A percentile compares a stretch with the other conserved stretches of the same genome.
These are phyloP conservation scores for Anticlea derivata DNA, from an alignment of 2,888 invertebrate species.

Conservation along the genomic window DNA sequence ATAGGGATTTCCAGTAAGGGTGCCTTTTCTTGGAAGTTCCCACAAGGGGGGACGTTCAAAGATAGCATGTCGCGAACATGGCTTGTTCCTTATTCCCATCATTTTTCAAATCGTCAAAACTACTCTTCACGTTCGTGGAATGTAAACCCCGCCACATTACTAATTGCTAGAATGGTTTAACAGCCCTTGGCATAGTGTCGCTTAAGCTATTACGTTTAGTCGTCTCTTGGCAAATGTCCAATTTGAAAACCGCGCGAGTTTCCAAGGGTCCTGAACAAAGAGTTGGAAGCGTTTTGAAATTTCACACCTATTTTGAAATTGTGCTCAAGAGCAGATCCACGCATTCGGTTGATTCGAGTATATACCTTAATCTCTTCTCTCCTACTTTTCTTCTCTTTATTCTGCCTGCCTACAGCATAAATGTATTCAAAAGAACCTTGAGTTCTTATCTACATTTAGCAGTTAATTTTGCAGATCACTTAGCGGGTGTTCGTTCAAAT, in stretches of 20 bases:
- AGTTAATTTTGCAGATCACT: slow-evolving; percentile 13
- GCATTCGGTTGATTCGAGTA: too few relatives aligned
- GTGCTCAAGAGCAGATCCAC: too few relatives aligned
- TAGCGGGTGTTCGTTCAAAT: slow-evolving; percentile 12
- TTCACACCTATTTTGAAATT: slow-evolving; percentile 8
- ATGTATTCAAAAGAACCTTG: slow-evolving; percentile 4
- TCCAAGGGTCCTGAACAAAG: slow-evolving; percentile 34
- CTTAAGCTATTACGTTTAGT: slow-evolving; percentile 34
- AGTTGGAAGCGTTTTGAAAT: slow-evolving; percentile 18
- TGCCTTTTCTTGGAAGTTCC: slow-evolving; percentile 14
- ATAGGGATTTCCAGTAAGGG: slow-evolving; percentile 8
- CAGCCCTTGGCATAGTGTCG: slow-evolving; percentile 24
- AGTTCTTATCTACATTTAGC: slow-evolving; percentile 4
- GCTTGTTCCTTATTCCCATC: slow-evolving; percentile 10
- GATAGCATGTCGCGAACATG: slow-evolving; percentile 1
- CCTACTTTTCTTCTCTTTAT: too few relatives aligned
- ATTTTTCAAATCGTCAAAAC: slow-evolving; percentile 13
- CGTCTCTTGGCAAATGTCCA: slow-evolving; percentile 39
- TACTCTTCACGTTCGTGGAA: slow-evolving; percentile 23
- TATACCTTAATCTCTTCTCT: too few relatives aligned
- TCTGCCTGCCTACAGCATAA: too few relatives aligned
- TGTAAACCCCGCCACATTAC: slow-evolving; percentile 29
- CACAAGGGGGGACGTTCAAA: slow-evolving; percentile 8
- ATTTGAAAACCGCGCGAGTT: slow-evolving; percentile 35
- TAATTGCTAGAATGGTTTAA: slow-evolving; percentile 35